Conservation (phyloP, 2,888 invertebrate genomes). For the Temnothorax rugatulus region DNA sequence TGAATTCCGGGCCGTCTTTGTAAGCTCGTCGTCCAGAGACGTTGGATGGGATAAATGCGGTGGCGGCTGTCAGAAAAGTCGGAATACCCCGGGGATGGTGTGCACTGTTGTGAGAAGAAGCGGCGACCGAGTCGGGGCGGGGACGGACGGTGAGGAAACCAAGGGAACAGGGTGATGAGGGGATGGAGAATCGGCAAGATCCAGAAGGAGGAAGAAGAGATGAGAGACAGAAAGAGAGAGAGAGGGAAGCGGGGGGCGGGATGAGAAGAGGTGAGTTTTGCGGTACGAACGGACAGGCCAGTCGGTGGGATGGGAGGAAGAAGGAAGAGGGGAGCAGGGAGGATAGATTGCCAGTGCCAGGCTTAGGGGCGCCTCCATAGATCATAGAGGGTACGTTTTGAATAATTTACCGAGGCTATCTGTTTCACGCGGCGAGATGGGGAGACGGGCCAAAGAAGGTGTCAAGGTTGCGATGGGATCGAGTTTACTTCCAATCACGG, state of each 20-base stretch:
- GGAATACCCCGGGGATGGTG: constrained; percentile 75
- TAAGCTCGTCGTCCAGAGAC: constrained; percentile 77
- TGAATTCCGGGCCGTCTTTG: constrained; percentile 79
- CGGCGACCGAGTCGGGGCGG: not conserved
- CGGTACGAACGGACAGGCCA: constrained; percentile 35
- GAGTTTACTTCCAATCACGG: constrained; percentile 54
- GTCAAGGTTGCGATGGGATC: constrained; percentile 47
- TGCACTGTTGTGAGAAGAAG: constrained; percentile 58
- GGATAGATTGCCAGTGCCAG: constrained; percentile 76
- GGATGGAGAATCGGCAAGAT: constrained; percentile 35
- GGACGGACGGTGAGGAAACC: constrained; percentile 2
- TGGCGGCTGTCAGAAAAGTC: constrained; percentile 79
- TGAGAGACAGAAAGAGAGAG: constrained; percentile 37
- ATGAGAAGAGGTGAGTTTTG: constrained; percentile 30
- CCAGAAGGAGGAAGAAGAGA: constrained; percentile 43
- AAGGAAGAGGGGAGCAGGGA: constrained; percentile 45
- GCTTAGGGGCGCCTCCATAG: constrained; percentile 73
- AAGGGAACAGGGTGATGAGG: constrained; percentile 33
- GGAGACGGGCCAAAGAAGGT: not conserved
- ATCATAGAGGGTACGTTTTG: constrained; percentile 78
- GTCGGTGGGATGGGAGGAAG: constrained; percentile 9
- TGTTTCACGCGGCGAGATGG: constrained; percentile 57
- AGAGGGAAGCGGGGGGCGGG: not conserved
- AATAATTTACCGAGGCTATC: constrained; percentile 78
- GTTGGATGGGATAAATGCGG: constrained; percentile 78